Evolutionary conservation across 2,888 invertebrate genomes (phyloP).

Genomic region (Apotomis turbidana): DNA sequence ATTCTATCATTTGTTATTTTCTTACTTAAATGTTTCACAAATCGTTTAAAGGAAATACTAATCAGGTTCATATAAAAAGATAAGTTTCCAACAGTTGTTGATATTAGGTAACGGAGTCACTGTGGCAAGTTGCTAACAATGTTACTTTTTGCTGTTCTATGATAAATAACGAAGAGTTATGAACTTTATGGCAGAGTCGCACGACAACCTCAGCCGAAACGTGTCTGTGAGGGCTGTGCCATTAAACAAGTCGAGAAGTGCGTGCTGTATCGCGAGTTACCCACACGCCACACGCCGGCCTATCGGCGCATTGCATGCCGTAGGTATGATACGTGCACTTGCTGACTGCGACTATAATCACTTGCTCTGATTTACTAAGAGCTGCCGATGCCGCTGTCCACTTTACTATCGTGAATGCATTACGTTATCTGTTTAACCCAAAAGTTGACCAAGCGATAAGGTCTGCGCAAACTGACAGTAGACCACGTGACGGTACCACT

Average conservation of each 20-base stretch:
- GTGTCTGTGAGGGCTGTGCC: slow-evolving; percentile 12
- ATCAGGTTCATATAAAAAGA: slow-evolving; percentile 55
- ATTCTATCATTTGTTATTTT: background rate
- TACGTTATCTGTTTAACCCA: slow-evolving; percentile 34
- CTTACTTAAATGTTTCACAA: background rate
- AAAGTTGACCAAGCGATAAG: slow-evolving; percentile 36
- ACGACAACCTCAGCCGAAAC: slow-evolving; percentile 12
- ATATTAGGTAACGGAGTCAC: slow-evolving; percentile 68
- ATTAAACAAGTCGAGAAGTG: slow-evolving; percentile 17
- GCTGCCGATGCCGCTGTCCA: slow-evolving; percentile 36
- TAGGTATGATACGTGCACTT: slow-evolving; percentile 43
- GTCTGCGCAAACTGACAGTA: slow-evolving; percentile 4
- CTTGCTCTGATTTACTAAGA: slow-evolving; percentile 46
- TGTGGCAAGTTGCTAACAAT: slow-evolving; percentile 52
- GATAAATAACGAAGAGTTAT: background rate
- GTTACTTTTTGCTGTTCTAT: slow-evolving; percentile 6
- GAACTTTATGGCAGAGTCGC: slow-evolving; percentile 12
- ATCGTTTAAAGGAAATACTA: slow-evolving; percentile 3
- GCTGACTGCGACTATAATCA: slow-evolving; percentile 42
- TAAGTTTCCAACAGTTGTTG: slow-evolving; percentile 53
- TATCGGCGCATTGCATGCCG: slow-evolving; percentile 44
- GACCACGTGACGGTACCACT: slow-evolving; percentile 7
- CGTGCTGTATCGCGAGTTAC: slow-evolving; percentile 51
- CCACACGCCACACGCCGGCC: slow-evolving; percentile 36
- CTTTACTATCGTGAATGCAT: slow-evolving; percentile 30